Base-by-base conservation (phyloP, 2,797 vertebrate species). In the Amniataba percoides region DNA sequence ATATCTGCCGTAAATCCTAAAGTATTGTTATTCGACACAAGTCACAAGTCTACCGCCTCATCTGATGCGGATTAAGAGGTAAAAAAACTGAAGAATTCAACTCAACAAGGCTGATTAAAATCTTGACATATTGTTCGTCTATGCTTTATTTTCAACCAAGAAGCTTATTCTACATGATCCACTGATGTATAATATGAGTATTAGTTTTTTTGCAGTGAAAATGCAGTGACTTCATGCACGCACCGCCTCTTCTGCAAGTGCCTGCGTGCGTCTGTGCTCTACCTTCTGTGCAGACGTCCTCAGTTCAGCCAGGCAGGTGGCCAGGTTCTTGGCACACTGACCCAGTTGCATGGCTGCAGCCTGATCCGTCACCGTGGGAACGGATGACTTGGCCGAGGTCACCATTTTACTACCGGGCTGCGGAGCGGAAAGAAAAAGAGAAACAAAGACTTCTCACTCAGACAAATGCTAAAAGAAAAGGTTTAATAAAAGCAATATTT, bases 401-500 rank as follows among this genome's bases (percentile, higher is more conserved):
- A 99, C 98, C 98, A 99, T 99, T 91, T 98, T 99, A 94, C 97
- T 98, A 74, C 98, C 98, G 16, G 98, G 97, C 98, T 99, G 36
- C 14, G 52, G 45, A 51, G 62, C 5, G 21, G 34, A 46, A 65
- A 49, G 63, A 1, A 49, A 55, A 60, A 60, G 25, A 51, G 43
- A 27, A 40, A 25, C 3, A 10, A 65, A 42, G 2, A 52, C 13
- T 11, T 56, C 39, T 25, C 9, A 60, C n/a, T 39, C 1, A 19
- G 43, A 34, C 7, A 36, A 68, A 51, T 57, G 13, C 1, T 1
- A 2, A 9, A 13, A 45, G 27, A 71, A 56, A 71, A 56, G 1
- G 3, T 18, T 71, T 1, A 43, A 25, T 16, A 12, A 62, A 63
- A 55, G 23, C 1, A 0, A 36, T 12, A 8, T 74, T 65, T 53